phyloP scores from a whole-genome alignment of 2,113 vertebrate species.

The Carlito syrichta region DNA sequence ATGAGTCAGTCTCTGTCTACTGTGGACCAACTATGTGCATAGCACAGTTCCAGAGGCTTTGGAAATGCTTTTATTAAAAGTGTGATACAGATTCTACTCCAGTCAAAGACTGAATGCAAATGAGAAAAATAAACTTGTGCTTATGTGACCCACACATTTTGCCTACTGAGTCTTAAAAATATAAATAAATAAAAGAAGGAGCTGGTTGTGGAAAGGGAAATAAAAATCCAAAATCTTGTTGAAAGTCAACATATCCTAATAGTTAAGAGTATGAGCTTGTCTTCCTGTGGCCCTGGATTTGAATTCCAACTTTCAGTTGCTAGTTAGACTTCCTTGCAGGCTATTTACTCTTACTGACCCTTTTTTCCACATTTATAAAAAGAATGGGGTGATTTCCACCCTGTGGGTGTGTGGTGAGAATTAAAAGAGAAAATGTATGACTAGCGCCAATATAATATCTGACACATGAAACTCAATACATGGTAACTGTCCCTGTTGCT shows the following conservation, averaged over 20 bases:
- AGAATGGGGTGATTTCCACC: not conserved
- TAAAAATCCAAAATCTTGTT: not conserved
- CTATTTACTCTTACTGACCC: not conserved
- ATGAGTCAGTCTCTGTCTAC: not conserved
- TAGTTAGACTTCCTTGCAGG: not conserved
- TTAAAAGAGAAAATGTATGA: not conserved
- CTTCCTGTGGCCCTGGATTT: not conserved
- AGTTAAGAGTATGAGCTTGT: not conserved
- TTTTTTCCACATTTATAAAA: not conserved
- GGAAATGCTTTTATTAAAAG: not conserved
- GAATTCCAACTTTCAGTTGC: not conserved
- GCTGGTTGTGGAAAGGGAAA: not conserved
- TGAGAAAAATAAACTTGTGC: not conserved
- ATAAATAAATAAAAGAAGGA: not conserved
- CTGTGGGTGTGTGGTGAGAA: not conserved
- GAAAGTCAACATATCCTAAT: not conserved
- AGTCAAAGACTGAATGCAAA: not conserved
- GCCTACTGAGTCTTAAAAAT: not conserved
- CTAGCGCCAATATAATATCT: rapidly evolving
- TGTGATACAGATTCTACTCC: not conserved
- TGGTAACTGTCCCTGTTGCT: too few species aligned
- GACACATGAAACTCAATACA: not conserved
- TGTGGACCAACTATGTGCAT: not conserved
- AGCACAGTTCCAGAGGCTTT: not conserved
- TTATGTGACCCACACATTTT: not conserved